Conservation (phyloP, 2,113 vertebrate genomes). For the Trinectes maculatus region DNA sequence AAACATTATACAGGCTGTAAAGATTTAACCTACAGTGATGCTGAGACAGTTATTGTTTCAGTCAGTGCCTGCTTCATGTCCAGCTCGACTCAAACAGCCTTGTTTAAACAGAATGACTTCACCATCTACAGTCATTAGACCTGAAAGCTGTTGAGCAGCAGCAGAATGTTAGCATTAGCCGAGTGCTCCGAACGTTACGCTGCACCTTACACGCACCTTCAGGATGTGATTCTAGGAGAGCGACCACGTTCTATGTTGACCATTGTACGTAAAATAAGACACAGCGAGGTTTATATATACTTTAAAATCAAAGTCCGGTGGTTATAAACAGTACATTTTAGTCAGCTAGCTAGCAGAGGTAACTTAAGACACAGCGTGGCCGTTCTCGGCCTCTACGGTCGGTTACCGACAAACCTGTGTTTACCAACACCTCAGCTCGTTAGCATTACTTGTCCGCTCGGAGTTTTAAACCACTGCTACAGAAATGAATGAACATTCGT, state of each 20-base stretch:
- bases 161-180: conserved; percentile 37
- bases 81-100: not conserved
- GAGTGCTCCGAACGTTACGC: not conserved
- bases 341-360: not conserved
- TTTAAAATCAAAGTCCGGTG: fast-evolving
- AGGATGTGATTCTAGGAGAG: too few species aligned
- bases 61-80: too few species aligned
- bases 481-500: too few species aligned
- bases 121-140: fast-evolving
- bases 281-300: fast-evolving
- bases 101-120: too few species aligned
- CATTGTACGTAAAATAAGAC: too few species aligned
- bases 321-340: fast-evolving
- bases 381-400: conserved; percentile 16
- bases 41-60: too few species aligned
- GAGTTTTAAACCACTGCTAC: not conserved
- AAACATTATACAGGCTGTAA: too few species aligned
- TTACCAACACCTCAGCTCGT: not conserved
- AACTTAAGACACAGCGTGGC: conserved; percentile 20
- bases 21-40: too few species aligned
- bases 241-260: too few species aligned
- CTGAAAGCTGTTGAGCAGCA: not conserved
- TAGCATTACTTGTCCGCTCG: not conserved
- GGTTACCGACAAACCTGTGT: not conserved
- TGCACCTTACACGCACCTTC: not conserved